Evolutionary conservation across 2,888 invertebrate species (phyloP).

Genomic region (Leptarthrus brevirostris): DNA sequence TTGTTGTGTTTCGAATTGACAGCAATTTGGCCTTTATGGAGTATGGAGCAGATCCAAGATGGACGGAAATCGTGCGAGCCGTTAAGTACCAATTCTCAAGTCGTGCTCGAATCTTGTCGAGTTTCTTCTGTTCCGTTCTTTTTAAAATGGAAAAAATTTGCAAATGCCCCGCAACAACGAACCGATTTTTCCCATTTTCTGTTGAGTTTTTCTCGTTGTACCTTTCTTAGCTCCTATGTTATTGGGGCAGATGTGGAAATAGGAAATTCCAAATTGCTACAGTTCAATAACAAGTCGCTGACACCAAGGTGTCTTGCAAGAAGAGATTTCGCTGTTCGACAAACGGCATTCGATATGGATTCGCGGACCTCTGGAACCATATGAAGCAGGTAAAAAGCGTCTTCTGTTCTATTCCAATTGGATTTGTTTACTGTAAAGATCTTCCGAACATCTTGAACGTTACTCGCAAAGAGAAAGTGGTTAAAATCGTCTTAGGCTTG

Average conservation of each 20-base stretch:
- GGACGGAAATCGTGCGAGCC: conserved; percentile 49
- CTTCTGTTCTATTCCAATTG: not conserved
- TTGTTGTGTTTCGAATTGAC: conserved; percentile 46
- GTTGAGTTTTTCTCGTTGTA: conserved; percentile 1
- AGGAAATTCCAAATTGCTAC: conserved; percentile 28
- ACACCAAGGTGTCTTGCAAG: conserved; percentile 22
- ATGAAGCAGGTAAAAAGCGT: not conserved
- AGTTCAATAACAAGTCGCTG: conserved; percentile 29
- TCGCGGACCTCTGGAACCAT: conserved; percentile 2
- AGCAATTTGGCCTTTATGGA: conserved; percentile 49
- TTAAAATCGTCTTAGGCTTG: conserved; percentile 41
- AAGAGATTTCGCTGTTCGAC: no score
- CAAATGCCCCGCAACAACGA: conserved; percentile 35
- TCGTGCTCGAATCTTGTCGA: conserved; percentile 45
- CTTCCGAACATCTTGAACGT: not conserved
- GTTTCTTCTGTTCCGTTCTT: conserved; percentile 19
- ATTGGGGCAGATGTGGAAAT: conserved; percentile 30
- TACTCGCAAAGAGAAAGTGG: conserved; percentile 53
- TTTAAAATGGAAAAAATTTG: conserved; percentile 15
- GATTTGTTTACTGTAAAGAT: not conserved
- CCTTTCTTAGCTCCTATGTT: not conserved
- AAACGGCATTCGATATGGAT: not conserved
- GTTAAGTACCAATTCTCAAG: conserved; percentile 46
- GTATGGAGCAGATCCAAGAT: conserved; percentile 35
- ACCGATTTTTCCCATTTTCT: conserved; percentile 37